These are phyloP conservation scores for Ctena decussata DNA, from an alignment of 2,888 invertebrate genomes.

Conservation along the genomic window DNA sequence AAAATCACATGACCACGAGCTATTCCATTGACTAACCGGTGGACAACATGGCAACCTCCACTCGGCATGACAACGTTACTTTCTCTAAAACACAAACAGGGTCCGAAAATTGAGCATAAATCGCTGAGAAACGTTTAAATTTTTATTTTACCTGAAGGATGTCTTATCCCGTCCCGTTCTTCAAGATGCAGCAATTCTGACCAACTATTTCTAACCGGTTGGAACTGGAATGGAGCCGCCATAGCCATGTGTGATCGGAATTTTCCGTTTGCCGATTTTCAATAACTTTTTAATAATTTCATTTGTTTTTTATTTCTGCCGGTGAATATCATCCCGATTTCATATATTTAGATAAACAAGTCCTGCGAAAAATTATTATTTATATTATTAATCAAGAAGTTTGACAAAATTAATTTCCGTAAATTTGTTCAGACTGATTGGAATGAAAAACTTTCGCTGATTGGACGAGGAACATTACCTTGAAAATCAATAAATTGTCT, in stretches of 20 bases:
- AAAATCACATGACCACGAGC: constrained; percentile 51
- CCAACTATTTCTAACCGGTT: constrained; percentile 84
- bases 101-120: not conserved
- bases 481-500: not conserved
- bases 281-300: not conserved
- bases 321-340: not conserved
- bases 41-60: constrained; percentile 79
- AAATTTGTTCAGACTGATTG: not conserved
- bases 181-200: constrained; percentile 58
- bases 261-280: constrained; percentile 68
- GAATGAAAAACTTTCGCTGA: not conserved
- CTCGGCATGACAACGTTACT: not conserved
- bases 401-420: constrained; percentile 9
- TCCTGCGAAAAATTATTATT: too few species aligned
- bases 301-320: not conserved
- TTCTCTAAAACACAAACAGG: not conserved
- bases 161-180: not conserved
- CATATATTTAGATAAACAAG: not conserved
- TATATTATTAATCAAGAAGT: too few species aligned
- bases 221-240: constrained; percentile 85
- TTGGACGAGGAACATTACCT: not conserved
- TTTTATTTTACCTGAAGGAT: not conserved
- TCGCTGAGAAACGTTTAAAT: not conserved
- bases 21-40: constrained; percentile 75
- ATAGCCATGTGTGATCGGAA: constrained; percentile 79